Base-by-base conservation (phyloP, 2,888 invertebrate genomes). In the Morpho achilles region DNA sequence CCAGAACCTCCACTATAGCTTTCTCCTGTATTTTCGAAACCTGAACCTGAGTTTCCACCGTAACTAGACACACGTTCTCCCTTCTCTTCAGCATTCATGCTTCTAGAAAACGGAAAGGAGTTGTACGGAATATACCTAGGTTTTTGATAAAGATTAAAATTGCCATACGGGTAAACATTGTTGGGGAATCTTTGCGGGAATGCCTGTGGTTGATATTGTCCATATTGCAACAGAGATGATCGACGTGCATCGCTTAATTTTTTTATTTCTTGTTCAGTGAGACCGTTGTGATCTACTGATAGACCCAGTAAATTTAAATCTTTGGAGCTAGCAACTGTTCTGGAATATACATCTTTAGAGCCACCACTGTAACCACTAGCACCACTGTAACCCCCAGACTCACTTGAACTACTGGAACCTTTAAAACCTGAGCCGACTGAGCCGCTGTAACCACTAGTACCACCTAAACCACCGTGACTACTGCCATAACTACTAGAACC, bases 251-350 rank as follows among this genome's bases (percentile, higher is more conserved):
- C 53, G 40, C 45, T 45, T 53, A 53, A 41, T 40, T 40, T 46
- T 8, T 23, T 53, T n/a, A 53, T 22, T 2, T 53, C 53, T 53
- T 46, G 53, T 46, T 53, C 53, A 8, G 53, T 47, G 7, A 53
- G 53, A 4, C 53, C 53, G 9, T 53, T 53, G 16, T 53, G 53
- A 16, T 53, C 53, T 7, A 40, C 16, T 4, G 4, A 8, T 16
- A 53, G 39, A 8, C 53, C 53, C 16, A 46, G 40, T 46, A 53
- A 40, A 53, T 46, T 40, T 40, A 53, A 46, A 46, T 46, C 45
- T 46, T 46, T 53, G 8, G 53, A 53, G 10, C 53, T 53, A 8
- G 53, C 40, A 9, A 53, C 53, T 39, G 52, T 43, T 43, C n/a
- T 43, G 23, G 9, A 7, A 23, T 7, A 22, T 32, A n/a, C 7